Evolutionary conservation across 1,140 invertebrate genomes (phyloP).

Genomic region (Dryas iulia): DNA sequence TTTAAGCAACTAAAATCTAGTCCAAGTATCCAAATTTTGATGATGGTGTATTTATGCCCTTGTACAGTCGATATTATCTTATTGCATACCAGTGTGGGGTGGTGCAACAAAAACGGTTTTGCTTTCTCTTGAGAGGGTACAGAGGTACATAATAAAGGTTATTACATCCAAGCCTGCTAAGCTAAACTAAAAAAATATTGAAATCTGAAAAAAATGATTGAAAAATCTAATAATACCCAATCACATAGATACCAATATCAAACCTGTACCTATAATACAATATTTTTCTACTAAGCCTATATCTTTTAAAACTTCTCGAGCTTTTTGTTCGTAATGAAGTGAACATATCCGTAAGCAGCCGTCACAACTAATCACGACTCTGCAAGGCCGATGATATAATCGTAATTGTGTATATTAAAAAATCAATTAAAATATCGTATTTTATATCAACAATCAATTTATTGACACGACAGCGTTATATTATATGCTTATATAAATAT

Average conservation of each 20-base stretch:
- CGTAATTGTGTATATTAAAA: background rate
- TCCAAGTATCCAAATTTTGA: too few relatives aligned
- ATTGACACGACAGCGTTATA: background rate
- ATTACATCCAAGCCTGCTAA: too few relatives aligned
- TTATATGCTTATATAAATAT: too few relatives aligned
- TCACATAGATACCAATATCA: background rate
- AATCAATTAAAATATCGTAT: slow-evolving; percentile 1
- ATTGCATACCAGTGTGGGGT: too few relatives aligned
- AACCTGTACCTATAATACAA: background rate
- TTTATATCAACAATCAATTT: background rate
- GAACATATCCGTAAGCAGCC: slow-evolving; percentile 14
- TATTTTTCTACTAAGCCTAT: background rate
- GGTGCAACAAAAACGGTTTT: too few relatives aligned
- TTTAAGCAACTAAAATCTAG: too few relatives aligned
- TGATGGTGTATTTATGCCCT: too few relatives aligned
- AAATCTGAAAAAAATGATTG: too few relatives aligned
- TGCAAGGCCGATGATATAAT: slow-evolving; percentile 11
- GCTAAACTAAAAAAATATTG: too few relatives aligned
- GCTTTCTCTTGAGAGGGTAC: too few relatives aligned
- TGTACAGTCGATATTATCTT: too few relatives aligned
- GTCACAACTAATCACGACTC: slow-evolving; percentile 4
- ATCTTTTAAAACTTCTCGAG: background rate
- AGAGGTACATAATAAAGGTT: too few relatives aligned
- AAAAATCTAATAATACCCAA: background rate
- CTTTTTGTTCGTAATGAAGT: background rate